Base-by-base conservation (phyloP, 2,888 invertebrate genomes). In the Cryptophagus acutangulus region DNA sequence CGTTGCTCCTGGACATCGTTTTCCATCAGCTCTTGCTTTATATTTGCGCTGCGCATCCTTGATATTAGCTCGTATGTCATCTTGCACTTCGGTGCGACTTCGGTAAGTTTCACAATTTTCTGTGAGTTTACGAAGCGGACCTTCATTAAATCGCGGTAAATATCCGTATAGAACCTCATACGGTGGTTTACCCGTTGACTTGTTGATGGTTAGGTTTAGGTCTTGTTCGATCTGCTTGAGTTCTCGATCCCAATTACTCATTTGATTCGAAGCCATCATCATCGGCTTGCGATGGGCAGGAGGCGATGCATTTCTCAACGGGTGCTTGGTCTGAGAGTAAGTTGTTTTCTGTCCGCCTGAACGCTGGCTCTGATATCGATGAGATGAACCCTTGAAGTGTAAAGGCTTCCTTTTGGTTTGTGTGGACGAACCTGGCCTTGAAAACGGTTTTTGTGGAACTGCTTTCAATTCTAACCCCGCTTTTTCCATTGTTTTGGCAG, bases 121-220 rank as follows among this genome's bases (percentile, higher is more conserved):
- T 5, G 29, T 29, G 8, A 29, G 12, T 13, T 10, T 10, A 10
- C 29, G 29, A 29, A 12, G 14, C 18, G 15, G 35, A 33, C 30
- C 43, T 36, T 36, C 36, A 10, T 33, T 37, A 24, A 31, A 46
- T 2, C 15, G 38, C 18, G 33, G 45, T 35, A 13, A 17, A 38
- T 45, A 50, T 9, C 46, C 49, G 16, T 48, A 44, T 13, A 44
- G 18, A 17, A 35, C 26, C 31, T 52, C 50, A 18, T 41, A 52
- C 10, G 49, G 46, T 12, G 48, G 43, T 33, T 35, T 48, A 1
- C 43, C 42, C 3, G 48, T 46, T 1, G 51, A 34, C 33, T 51
- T 45, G 31, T 49, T 51, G 6, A 29, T 10, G 1, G 41, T 33
- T 18, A 36, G 30, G 24, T 52, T 51, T 8, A 48, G 15, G 17